Evolutionary conservation across 2,888 invertebrate species (phyloP).

Genomic region (Lomographa bimaculata): DNA sequence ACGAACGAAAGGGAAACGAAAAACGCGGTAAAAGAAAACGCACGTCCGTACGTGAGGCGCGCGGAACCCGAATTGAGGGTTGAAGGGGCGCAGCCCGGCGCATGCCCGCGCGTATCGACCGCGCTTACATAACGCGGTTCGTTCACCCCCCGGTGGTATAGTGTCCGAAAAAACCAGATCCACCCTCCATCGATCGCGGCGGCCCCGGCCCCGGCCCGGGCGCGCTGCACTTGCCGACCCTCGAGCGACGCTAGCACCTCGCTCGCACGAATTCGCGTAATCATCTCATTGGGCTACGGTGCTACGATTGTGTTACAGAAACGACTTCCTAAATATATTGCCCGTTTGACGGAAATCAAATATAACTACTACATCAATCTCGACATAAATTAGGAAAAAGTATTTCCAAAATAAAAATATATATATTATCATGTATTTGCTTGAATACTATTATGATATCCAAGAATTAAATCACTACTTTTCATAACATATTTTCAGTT

Average conservation of each 20-base stretch:
- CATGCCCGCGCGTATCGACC: conserved; percentile 68
- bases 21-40: conserved; percentile 82
- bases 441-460: too few relatives aligned
- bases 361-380: too few relatives aligned
- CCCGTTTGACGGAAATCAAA: too few relatives aligned
- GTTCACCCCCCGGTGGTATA: conserved; percentile 81
- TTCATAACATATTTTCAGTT: too few relatives aligned
- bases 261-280: conserved; percentile 25
- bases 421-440: too few relatives aligned
- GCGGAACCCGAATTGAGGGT: conserved; percentile 73
- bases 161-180: conserved; percentile 83
- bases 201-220: conserved; percentile 40
- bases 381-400: too few relatives aligned
- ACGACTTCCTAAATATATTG: not conserved
- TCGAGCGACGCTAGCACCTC: conserved; percentile 25
- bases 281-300: conserved; percentile 23
- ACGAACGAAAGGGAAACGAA: conserved; percentile 83
- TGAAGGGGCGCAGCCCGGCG: conserved; percentile 46
- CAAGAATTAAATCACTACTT: too few relatives aligned
- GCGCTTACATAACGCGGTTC: conserved; percentile 76
- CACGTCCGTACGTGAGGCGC: conserved; percentile 78
- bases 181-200: conserved; percentile 70
- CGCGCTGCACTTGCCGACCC: conserved; percentile 19
- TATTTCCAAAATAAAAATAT: too few relatives aligned
- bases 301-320: not conserved